Base-by-base conservation (phyloP, 2,888 invertebrate species). In the Lasius platythorax region DNA sequence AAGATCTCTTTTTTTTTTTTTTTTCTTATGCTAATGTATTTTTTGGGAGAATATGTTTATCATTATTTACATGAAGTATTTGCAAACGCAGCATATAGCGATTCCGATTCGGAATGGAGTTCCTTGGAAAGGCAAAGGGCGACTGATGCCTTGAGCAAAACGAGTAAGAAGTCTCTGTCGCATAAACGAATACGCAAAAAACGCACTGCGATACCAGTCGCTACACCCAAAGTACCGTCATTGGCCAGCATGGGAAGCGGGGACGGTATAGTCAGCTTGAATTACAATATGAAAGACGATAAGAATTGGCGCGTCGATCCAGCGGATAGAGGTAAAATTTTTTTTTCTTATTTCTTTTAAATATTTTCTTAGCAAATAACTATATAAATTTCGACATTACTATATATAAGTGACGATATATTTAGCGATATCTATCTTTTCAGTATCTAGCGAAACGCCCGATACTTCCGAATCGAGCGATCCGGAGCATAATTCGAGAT, bases 41-140 rank as follows among this genome's bases (percentile, higher is more conserved):
- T 61, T 78, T 58, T 15, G 2, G 4, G 23, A 50, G 8, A n/a
- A 53, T 53, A n/a, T 4, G 2, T n/a, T 30, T 73, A 81, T 37
- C 78, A 84, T 73, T 83, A 84, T 68, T 53, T 3, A 30, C 12
- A 56, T 43, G 23, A 43, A 43, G 23, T 43, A 30, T 79, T 30
- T 18, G 3, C 11, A 40, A 68, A 37, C 11, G 63, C 95, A 97
- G 97, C 97, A 82, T 98, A 98, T 95, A 98, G 98, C 83, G 98
- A 99, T 95, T 98, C 98, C 8, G 98, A 99, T 95, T 98, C 98
- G 91, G 98, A 98, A 89, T 98, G 97, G 94, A 98, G 98, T 91
- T 97, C 98, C 87, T 95, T 96, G 89, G 97, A 97, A 91, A 95
- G 96, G 86, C 96, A 97, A 88, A 95, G 96, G 85, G 96, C 96